Conservation (phyloP, 2,888 invertebrate genomes). For the Napeogenes inachia region DNA sequence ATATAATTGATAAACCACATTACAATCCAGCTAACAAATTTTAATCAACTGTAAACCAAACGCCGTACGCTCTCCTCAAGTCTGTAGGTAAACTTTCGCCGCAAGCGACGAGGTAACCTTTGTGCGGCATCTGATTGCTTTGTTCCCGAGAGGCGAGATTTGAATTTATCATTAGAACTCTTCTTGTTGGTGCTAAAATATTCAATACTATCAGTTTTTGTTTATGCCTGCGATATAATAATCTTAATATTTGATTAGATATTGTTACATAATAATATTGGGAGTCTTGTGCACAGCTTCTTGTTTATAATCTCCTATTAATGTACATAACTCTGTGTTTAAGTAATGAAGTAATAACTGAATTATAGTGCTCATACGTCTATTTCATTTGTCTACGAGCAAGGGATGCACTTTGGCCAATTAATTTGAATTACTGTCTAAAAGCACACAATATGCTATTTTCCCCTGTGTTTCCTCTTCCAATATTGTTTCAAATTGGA, state of each 20-base stretch:
- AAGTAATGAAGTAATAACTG: too few species aligned
- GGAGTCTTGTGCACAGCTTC: too few species aligned
- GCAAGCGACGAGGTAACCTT: slow-evolving; percentile 51
- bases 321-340: too few species aligned
- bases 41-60: slow-evolving; percentile 39
- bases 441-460: slow-evolving; percentile 6
- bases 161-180: slow-evolving; percentile 61
- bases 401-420: too few species aligned
- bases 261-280: slow-evolving; percentile 11
- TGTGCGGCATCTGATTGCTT: slow-evolving; percentile 69
- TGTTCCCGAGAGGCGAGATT: slow-evolving; percentile 61
- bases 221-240: slow-evolving; percentile 25
- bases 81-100: slow-evolving; percentile 43
- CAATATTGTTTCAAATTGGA: too few species aligned
- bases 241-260: slow-evolving; percentile 14
- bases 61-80: slow-evolving; percentile 40
- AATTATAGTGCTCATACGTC: too few species aligned
- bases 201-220: slow-evolving; percentile 55
- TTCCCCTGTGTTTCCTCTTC: neutral
- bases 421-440: neutral
- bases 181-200: slow-evolving; percentile 48
- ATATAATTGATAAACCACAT: slow-evolving; percentile 18
- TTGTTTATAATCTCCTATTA: too few species aligned
- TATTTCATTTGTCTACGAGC: too few species aligned
- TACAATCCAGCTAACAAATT: slow-evolving; percentile 27